phyloP scores from a whole-genome alignment of 1,140 invertebrate species.

The Conus ventricosus region DNA sequence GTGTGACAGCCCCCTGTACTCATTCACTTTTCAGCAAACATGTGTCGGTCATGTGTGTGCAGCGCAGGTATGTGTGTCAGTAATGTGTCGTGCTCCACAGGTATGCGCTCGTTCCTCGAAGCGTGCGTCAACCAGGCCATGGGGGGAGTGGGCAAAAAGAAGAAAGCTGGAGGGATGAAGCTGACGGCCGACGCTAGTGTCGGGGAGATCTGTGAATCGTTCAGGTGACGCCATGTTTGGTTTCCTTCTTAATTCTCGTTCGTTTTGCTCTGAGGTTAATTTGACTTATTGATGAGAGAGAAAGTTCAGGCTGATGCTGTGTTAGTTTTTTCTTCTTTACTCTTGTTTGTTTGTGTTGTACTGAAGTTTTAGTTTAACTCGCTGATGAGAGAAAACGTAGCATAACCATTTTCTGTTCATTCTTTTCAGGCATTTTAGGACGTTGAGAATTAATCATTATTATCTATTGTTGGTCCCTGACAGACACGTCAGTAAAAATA shows the following conservation, averaged over 20 bases:
- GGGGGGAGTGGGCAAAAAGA: slow-evolving; percentile 64
- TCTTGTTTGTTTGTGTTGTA: too few species aligned
- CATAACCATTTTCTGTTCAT: too few species aligned
- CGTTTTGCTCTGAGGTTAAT: too few species aligned
- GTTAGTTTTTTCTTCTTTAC: neutral
- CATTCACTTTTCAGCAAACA: too few species aligned
- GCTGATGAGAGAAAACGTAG: too few species aligned
- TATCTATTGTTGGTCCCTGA: too few species aligned
- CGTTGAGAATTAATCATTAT: too few species aligned
- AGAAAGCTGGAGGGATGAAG: slow-evolving; percentile 60
- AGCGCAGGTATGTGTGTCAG: neutral
- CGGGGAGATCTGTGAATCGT: slow-evolving; percentile 63
- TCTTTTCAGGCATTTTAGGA: too few species aligned
- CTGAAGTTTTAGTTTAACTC: too few species aligned
- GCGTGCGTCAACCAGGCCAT: slow-evolving; percentile 64
- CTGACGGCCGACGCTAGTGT: slow-evolving; percentile 58
- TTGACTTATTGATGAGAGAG: neutral
- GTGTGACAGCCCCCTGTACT: too few species aligned
- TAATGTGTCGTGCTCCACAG: slow-evolving; percentile 41
- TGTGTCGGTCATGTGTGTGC: too few species aligned
- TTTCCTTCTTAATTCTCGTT: neutral
- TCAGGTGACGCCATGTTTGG: slow-evolving; percentile 48
- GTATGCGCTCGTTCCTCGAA: slow-evolving; percentile 55
- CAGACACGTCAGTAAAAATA: too few species aligned
- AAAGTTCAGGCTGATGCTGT: neutral